These are phyloP conservation scores for Stichodactyla mertensii DNA, from an alignment of 64 coral and sea anemone genomes.

Conservation along the genomic window DNA sequence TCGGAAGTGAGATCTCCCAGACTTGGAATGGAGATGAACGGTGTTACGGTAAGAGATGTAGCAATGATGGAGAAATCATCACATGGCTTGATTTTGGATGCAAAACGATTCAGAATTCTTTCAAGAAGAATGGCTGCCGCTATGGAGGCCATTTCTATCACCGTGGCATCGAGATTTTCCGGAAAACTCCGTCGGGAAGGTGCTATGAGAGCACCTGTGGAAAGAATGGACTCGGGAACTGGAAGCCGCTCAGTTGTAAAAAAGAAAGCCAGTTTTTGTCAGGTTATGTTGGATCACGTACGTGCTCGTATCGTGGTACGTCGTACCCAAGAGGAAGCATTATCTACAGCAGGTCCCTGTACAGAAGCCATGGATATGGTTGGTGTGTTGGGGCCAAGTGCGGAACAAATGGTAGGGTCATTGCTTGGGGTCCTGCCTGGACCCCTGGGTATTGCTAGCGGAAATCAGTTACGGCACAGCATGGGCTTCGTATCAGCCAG, in stretches of 20 bases:
- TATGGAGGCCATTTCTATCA: slow-evolving; percentile 5
- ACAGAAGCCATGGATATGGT: background rate
- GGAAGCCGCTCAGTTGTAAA: background rate
- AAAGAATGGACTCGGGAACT: background rate
- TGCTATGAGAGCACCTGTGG: background rate
- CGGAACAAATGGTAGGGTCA: background rate
- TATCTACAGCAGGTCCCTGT: background rate
- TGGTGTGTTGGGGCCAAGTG: slow-evolving; percentile 23
- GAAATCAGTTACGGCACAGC: too few relatives aligned
- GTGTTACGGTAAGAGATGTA: slow-evolving; percentile 47
- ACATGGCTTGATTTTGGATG: slow-evolving; percentile 60
- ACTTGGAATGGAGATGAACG: background rate
- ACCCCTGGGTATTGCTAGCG: background rate
- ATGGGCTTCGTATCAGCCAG: too few relatives aligned
- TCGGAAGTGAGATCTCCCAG: background rate
- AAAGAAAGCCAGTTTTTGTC: background rate
- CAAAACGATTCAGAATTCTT: background rate
- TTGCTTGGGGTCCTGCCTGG: slow-evolving; percentile 4
- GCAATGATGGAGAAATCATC: slow-evolving; percentile 17
- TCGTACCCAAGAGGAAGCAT: slow-evolving; percentile 24
- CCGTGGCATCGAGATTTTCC: background rate
- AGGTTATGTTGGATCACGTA: background rate
- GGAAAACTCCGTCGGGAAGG: too few relatives aligned
- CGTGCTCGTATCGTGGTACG: background rate
- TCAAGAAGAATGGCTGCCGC: background rate